Conservation (phyloP, 2,888 invertebrate genomes). For the Machimus rusticus region DNA sequence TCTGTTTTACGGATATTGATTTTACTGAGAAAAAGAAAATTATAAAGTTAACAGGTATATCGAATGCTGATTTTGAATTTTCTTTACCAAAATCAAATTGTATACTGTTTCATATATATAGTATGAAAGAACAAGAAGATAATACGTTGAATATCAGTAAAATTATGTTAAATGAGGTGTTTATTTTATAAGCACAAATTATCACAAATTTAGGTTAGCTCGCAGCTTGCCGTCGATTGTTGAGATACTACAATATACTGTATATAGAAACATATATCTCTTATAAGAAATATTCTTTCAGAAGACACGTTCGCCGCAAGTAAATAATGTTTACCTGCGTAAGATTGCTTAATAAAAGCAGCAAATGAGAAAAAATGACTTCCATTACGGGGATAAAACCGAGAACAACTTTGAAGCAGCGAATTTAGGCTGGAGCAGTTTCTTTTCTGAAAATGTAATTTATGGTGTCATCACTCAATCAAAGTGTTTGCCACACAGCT, state of each 20-base stretch:
- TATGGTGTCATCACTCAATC: not conserved
- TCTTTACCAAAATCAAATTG: not conserved
- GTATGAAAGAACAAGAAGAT: not conserved
- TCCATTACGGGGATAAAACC: not conserved
- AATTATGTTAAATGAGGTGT: not conserved
- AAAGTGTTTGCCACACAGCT: not conserved
- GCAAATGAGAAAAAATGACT: not conserved
- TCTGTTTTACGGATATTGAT: not conserved
- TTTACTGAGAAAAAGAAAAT: not conserved
- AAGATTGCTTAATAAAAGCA: not conserved
- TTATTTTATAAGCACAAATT: not conserved
- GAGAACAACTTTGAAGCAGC: not conserved
- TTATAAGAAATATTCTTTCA: not conserved
- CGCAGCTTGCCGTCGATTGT: not conserved
- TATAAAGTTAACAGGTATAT: not conserved
- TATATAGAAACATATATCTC: not conserved
- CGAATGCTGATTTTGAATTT: not conserved
- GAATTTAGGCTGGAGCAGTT: not conserved
- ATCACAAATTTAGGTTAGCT: not conserved
- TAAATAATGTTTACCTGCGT: not conserved
- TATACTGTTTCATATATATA: not conserved
- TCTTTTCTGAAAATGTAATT: not conserved
- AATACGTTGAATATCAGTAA: not conserved
- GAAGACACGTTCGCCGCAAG: not conserved
- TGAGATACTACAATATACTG: not conserved